phyloP scores from a whole-genome alignment of 2,888 invertebrate genomes.

The Limnephilus auricula region DNA sequence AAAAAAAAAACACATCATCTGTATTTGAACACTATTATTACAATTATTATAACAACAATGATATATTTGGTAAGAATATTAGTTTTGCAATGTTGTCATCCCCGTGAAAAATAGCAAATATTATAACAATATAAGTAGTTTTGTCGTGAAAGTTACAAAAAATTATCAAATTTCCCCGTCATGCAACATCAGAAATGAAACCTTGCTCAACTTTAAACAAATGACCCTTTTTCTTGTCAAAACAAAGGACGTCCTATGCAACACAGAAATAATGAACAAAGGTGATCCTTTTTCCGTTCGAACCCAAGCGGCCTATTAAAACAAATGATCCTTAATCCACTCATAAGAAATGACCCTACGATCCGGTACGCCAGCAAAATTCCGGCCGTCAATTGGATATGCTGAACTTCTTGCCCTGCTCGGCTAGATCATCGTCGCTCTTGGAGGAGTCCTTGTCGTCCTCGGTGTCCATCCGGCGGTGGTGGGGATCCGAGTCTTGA shows the following conservation, averaged over 20 bases:
- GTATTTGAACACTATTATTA: not conserved
- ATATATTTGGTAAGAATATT: not conserved
- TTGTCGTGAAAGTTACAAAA: no score
- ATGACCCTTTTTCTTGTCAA: not conserved
- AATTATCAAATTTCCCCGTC: no score
- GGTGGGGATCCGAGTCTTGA: not conserved
- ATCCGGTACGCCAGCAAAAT: not conserved
- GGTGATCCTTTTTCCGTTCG: not conserved
- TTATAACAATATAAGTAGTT: not conserved
- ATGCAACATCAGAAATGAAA: no score
- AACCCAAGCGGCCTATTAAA: not conserved
- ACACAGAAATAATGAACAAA: not conserved
- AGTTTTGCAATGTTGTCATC: no score
- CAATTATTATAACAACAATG: not conserved
- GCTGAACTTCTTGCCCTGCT: constrained; percentile 27
- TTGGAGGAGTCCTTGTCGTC: constrained; percentile 16
- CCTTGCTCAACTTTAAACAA: not conserved
- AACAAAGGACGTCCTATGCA: not conserved
- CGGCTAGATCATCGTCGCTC: not conserved
- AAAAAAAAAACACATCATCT: no score
- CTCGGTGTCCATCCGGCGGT: constrained; percentile 14
- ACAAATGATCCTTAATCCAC: not conserved
- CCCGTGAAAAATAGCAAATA: not conserved
- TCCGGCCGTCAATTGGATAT: constrained; percentile 5
- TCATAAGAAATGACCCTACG: not conserved